Conservation (phyloP, 2,888 invertebrate genomes). For the Amblyjoppa fuscipennis region DNA sequence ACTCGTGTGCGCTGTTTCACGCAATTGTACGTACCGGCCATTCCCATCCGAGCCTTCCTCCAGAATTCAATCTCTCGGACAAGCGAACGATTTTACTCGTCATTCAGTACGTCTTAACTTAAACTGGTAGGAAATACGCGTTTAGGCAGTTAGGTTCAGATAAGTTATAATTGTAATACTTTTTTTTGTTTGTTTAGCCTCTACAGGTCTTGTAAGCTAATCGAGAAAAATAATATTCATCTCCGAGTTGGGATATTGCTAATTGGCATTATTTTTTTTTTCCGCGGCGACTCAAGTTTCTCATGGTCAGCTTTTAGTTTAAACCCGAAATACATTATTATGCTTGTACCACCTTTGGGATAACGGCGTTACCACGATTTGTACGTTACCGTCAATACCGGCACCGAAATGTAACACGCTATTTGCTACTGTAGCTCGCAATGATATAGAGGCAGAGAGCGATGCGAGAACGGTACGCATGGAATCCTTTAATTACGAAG, state of each 20-base stretch:
- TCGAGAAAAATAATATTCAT: neutral
- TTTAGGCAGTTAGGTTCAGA: neutral
- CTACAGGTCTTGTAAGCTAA: neutral
- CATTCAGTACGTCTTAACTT: neutral
- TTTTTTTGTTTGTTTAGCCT: neutral
- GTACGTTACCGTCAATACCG: too few species aligned
- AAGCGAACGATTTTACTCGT: slow-evolving; percentile 24
- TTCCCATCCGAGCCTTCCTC: neutral
- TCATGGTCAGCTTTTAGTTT: too few species aligned
- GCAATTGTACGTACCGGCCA: slow-evolving; percentile 5
- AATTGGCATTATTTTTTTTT: neutral
- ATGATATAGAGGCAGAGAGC: slow-evolving; percentile 1
- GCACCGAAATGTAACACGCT: too few species aligned
- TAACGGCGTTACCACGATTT: too few species aligned
- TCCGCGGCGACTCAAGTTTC: too few species aligned
- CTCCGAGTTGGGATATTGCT: neutral
- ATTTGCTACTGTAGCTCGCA: neutral
- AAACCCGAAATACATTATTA: too few species aligned
- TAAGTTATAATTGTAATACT: neutral
- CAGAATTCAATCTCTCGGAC: slow-evolving; percentile 34
- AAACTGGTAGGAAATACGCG: neutral
- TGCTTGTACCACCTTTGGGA: too few species aligned
- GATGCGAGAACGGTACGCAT: slow-evolving; percentile 59
- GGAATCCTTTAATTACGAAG: slow-evolving; percentile 70
- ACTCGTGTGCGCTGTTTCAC: slow-evolving; percentile 22